Conservation (phyloP, 2,888 invertebrate species). For the Patella pellucida region DNA sequence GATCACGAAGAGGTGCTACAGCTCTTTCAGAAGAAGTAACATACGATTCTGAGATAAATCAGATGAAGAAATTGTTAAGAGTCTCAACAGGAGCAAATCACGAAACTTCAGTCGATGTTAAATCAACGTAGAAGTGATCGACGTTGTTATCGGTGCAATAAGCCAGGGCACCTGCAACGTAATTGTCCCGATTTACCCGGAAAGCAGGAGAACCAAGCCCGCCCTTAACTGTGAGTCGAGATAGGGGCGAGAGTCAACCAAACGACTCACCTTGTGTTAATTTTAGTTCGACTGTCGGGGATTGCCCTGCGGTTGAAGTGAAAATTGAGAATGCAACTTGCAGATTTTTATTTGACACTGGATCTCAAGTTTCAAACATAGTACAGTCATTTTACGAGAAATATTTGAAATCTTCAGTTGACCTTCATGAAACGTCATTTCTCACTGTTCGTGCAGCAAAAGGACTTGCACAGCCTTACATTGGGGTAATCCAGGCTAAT, state of each 20-base stretch:
- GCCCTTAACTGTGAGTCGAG: conserved; percentile 1
- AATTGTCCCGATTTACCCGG: neutral
- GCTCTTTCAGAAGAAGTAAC: neutral
- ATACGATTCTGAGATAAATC: neutral
- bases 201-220: neutral
- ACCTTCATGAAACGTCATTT: too few relatives aligned
- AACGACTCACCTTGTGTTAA: neutral
- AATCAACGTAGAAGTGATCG: neutral
- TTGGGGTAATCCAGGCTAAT: too few relatives aligned
- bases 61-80: neutral
- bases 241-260: neutral
- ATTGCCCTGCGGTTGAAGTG: neutral
- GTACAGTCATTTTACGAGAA: too few relatives aligned
- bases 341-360: too few relatives aligned
- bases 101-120: neutral
- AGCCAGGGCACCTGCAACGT: neutral
- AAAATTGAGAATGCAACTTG: too few relatives aligned
- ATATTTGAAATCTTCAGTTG: too few relatives aligned
- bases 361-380: too few relatives aligned
- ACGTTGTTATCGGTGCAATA: neutral
- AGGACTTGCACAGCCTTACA: too few relatives aligned
- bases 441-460: too few relatives aligned
- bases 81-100: neutral
- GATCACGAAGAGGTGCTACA: neutral
- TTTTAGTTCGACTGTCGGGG: neutral